Conservation (phyloP, 2,888 invertebrate species). For the Sialis lutaria region DNA sequence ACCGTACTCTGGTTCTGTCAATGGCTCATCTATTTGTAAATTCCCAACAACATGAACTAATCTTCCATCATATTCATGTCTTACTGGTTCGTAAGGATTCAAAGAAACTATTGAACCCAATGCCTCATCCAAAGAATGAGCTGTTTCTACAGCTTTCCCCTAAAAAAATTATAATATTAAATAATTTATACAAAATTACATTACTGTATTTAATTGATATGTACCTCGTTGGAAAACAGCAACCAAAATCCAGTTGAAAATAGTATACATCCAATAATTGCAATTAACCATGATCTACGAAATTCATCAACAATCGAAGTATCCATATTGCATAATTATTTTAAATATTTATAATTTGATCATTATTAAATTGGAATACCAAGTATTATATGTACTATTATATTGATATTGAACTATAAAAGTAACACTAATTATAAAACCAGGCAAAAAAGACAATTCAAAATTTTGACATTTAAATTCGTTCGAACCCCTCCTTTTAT, state of each 20-base stretch:
- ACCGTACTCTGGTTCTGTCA: constrained; percentile 74
- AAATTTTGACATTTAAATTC: too few species aligned
- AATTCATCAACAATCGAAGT: constrained; percentile 31
- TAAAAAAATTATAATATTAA: constrained; percentile 18
- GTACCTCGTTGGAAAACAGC: constrained; percentile 74
- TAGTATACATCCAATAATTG: constrained; percentile 45
- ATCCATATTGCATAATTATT: not conserved
- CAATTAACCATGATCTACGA: constrained; percentile 53
- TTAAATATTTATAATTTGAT: too few species aligned
- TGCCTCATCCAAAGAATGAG: constrained; percentile 64
- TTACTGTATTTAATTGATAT: constrained; percentile 2
- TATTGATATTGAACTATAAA: too few species aligned
- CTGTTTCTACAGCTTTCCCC: constrained; percentile 66
- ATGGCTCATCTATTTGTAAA: constrained; percentile 56
- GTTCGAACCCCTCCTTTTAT: too few species aligned
- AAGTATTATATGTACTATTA: too few species aligned
- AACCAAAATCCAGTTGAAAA: constrained; percentile 50
- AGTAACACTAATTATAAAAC: too few species aligned
- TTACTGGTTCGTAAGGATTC: constrained; percentile 25
- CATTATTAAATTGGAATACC: too few species aligned
- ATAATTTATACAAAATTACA: not conserved
- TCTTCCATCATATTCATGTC: constrained; percentile 48
- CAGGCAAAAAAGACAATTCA: too few species aligned
- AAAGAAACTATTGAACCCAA: constrained; percentile 38
- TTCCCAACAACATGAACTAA: constrained; percentile 64